Evolutionary conservation across 2,888 invertebrate species (phyloP).

Genomic region (Macropis europaea): DNA sequence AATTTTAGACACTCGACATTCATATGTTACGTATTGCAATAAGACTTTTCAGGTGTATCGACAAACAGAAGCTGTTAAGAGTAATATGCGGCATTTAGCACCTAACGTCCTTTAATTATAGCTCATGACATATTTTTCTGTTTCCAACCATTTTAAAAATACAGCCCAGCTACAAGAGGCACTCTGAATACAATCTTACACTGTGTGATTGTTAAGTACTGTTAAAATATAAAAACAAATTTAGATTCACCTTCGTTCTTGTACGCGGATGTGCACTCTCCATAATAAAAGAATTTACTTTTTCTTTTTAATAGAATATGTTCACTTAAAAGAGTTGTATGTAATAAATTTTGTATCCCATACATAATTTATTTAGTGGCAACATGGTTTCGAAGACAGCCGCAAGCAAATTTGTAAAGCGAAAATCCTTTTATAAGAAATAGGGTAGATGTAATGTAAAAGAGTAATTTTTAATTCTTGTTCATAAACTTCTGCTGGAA

Average conservation of each 20-base stretch:
- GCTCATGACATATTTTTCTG: too few species aligned
- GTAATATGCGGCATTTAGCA: too few species aligned
- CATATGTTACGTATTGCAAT: too few species aligned
- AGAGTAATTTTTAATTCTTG: slow-evolving; percentile 26
- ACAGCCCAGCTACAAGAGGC: too few species aligned
- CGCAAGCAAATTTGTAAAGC: slow-evolving; percentile 52
- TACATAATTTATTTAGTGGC: slow-evolving; percentile 42
- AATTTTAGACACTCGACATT: too few species aligned
- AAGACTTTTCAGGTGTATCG: too few species aligned
- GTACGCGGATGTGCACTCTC: background rate
- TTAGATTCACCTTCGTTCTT: background rate
- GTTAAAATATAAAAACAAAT: slow-evolving; percentile 2
- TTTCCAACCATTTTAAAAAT: too few species aligned
- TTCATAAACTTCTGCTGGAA: slow-evolving; percentile 30
- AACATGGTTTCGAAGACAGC: slow-evolving; percentile 58
- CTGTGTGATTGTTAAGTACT: slow-evolving; percentile 44
- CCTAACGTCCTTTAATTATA: too few species aligned
- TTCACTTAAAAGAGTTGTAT: slow-evolving; percentile 24
- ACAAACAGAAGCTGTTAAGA: too few species aligned
- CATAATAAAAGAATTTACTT: background rate
- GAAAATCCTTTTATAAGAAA: slow-evolving; percentile 64
- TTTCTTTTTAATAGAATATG: slow-evolving; percentile 3
- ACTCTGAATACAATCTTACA: slow-evolving; percentile 55
- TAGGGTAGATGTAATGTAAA: slow-evolving; percentile 7
- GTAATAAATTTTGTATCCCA: slow-evolving; percentile 28